phyloP scores from a whole-genome alignment of 1,140 invertebrate genomes.

The Delia radicum region DNA sequence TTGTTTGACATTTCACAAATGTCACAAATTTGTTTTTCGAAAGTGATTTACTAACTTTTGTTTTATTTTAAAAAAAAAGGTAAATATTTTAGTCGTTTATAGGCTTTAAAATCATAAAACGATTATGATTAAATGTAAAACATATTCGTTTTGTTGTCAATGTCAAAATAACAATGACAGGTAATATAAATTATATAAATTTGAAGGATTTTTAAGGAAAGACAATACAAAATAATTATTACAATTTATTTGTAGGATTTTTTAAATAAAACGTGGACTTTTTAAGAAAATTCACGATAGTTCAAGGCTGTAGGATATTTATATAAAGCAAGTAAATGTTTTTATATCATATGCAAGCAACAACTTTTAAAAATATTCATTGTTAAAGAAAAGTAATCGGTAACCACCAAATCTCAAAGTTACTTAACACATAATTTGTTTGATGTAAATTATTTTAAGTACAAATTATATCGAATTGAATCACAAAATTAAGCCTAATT shows the following conservation, averaged over 20 bases:
- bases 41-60: background rate
- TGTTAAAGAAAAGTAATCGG: background rate
- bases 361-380: background rate
- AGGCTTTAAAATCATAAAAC: background rate
- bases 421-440: too few relatives aligned
- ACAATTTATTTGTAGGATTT: background rate
- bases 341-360: too few relatives aligned
- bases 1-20: background rate
- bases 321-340: background rate
- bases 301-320: background rate
- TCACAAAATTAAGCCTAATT: too few relatives aligned
- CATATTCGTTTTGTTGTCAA: background rate
- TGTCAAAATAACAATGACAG: background rate
- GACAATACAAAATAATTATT: conserved; percentile 10
- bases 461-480: too few relatives aligned
- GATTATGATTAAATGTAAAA: background rate
- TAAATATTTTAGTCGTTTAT: background rate
- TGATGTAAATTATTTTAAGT: too few relatives aligned
- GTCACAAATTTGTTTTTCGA: background rate
- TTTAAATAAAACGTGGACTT: background rate
- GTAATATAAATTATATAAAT: background rate
- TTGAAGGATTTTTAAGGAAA: background rate
- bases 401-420: background rate
- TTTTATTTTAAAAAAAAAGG: background rate
- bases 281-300: background rate